A percentile compares a stretch with the other conserved stretches of the same genome.
These are phyloP conservation scores for Agrypnia vestita DNA, from an alignment of 1,140 invertebrate species.

Conservation along the genomic window DNA sequence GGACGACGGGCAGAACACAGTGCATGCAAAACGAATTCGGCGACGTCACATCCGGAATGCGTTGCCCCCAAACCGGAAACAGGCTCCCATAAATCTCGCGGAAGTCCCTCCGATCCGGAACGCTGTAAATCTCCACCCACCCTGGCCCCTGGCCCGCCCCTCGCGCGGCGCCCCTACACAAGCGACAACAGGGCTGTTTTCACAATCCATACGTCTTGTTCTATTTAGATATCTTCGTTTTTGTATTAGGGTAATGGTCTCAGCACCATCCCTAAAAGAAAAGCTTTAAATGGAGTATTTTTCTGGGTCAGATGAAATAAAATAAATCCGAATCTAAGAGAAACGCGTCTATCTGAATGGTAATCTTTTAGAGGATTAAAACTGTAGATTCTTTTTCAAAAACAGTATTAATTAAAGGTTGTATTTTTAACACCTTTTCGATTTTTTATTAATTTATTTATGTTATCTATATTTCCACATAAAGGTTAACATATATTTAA, in stretches of 20 bases:
- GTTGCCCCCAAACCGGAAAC: conserved; percentile 33
- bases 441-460: no score
- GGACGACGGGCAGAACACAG: background rate
- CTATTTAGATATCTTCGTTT: conserved; percentile 22
- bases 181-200: conserved; percentile 39
- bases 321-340: no score
- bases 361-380: no score
- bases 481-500: no score
- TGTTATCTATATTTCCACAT: no score
- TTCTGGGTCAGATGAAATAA: no score
- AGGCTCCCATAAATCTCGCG: conserved; percentile 37
- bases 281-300: background rate
- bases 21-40: conserved; percentile 27
- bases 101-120: conserved; percentile 43
- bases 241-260: conserved; percentile 29
- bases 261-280: background rate
- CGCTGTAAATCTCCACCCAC: conserved; percentile 36
- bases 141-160: no score
- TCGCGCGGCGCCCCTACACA: background rate
- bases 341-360: no score
- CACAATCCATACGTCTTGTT: conserved; percentile 35
- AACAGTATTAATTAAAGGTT: no score
- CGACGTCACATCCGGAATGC: conserved; percentile 32
- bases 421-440: no score
- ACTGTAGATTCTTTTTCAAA: no score